Evolutionary conservation across 2,797 vertebrate species (phyloP).

Genomic region (Protonibea diacanthus): DNA sequence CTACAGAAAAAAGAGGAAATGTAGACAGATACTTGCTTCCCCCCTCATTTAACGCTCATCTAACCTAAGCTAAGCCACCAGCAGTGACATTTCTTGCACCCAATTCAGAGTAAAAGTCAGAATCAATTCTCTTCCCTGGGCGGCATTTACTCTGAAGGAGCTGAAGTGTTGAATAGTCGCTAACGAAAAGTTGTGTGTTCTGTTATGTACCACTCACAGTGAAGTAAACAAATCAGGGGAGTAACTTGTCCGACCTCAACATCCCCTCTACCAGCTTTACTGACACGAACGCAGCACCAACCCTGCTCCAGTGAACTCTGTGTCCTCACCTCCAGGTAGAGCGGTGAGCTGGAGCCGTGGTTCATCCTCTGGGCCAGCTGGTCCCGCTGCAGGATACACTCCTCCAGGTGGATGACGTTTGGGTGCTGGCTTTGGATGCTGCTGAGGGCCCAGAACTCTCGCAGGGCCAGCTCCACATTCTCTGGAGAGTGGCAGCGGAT

Average conservation of each 20-base stretch:
- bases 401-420: constrained; percentile 98
- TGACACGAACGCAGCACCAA: not conserved
- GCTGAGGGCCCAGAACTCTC: constrained; percentile 99
- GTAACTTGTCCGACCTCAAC: not conserved
- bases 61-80: not conserved
- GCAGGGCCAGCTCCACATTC: constrained; percentile 96
- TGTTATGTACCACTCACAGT: not conserved
- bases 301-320: not conserved
- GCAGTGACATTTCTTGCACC: not conserved
- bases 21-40: not conserved
- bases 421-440: constrained; percentile 99
- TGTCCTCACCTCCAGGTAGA: constrained; percentile 92
- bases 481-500: constrained; percentile 98
- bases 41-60: not conserved
- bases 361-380: constrained; percentile 96
- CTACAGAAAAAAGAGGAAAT: not conserved
- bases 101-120: not conserved
- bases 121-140: not conserved
- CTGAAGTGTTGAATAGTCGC: not conserved
- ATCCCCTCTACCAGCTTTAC: not conserved
- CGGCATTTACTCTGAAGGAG: constrained; percentile 8
- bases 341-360: constrained; percentile 94
- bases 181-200: not conserved
- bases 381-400: constrained; percentile 96
- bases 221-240: not conserved